phyloP scores from a whole-genome alignment of 1,140 invertebrate species.

The Psilanteris sp. region DNA sequence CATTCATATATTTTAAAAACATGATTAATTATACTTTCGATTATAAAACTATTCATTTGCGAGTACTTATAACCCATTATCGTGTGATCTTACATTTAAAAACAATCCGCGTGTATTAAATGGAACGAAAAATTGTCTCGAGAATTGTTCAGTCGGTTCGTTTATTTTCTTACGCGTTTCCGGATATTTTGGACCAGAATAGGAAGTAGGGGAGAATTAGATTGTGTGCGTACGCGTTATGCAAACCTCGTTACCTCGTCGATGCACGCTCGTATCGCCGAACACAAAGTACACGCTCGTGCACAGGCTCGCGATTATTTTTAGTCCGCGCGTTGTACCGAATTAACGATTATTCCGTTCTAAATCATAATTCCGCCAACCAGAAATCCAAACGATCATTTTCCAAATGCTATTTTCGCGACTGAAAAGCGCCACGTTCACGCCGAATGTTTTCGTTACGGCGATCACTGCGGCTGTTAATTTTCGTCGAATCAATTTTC shows the following conservation, averaged over 20 bases:
- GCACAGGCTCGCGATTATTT: constrained; percentile 61
- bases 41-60: no score
- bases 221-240: constrained; percentile 44
- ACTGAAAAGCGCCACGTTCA: constrained; percentile 3
- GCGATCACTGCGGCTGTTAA: constrained; percentile 18
- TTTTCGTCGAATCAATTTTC: constrained; percentile 5
- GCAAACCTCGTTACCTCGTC: constrained; percentile 64
- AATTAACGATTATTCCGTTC: constrained; percentile 63
- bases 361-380: constrained; percentile 62
- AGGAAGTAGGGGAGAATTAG: constrained; percentile 22
- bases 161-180: constrained; percentile 38
- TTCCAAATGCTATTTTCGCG: constrained; percentile 44
- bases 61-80: no score
- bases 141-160: no score
- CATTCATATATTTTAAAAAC: no score
- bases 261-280: constrained; percentile 55
- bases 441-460: not conserved
- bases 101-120: no score
- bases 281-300: constrained; percentile 33
- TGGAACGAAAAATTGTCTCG: no score
- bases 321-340: constrained; percentile 56
- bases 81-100: no score
- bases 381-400: constrained; percentile 49
- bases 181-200: constrained; percentile 36
- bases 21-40: no score